phyloP scores from a whole-genome alignment of 1,140 invertebrate genomes.

The Heliconius hermathena region DNA sequence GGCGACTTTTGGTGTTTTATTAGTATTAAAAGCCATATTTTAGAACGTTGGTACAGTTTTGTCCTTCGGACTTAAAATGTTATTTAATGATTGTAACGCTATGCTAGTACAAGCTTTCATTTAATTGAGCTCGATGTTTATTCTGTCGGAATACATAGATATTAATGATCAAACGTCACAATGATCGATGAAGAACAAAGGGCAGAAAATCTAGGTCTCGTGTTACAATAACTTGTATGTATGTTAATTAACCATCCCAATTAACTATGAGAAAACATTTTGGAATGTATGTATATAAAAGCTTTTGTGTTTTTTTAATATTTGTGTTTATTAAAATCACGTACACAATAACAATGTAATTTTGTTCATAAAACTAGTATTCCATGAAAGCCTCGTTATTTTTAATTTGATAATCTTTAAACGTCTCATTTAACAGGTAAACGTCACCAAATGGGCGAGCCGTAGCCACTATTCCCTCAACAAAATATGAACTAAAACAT shows the following conservation, averaged over 20 bases:
- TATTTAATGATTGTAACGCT: constrained; percentile 12
- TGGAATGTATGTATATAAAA: neutral
- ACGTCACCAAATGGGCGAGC: constrained; percentile 53
- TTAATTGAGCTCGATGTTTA: constrained; percentile 40
- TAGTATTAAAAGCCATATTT: neutral
- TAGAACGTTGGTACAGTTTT: neutral
- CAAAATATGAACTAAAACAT: neutral
- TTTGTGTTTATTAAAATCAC: neutral
- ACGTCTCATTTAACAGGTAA: constrained; percentile 60
- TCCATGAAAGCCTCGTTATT: constrained; percentile 70
- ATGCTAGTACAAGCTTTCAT: constrained; percentile 18
- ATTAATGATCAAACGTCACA: constrained; percentile 48
- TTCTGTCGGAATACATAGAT: constrained; percentile 45
- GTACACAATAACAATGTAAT: neutral
- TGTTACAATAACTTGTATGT: constrained; percentile 30
- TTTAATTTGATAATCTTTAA: constrained; percentile 69
- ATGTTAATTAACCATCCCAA: constrained; percentile 31
- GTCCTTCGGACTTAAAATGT: neutral
- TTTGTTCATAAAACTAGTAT: constrained; percentile 30
- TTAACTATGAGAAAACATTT: constrained; percentile 5
- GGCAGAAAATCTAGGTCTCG: constrained; percentile 43
- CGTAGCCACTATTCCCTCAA: constrained; percentile 16
- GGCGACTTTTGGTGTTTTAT: neutral
- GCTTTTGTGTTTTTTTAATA: neutral
- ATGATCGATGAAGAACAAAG: constrained; percentile 49